These are phyloP conservation scores for Calidris pugnax DNA, from an alignment of 2,113 vertebrate species.

Conservation along the genomic window DNA sequence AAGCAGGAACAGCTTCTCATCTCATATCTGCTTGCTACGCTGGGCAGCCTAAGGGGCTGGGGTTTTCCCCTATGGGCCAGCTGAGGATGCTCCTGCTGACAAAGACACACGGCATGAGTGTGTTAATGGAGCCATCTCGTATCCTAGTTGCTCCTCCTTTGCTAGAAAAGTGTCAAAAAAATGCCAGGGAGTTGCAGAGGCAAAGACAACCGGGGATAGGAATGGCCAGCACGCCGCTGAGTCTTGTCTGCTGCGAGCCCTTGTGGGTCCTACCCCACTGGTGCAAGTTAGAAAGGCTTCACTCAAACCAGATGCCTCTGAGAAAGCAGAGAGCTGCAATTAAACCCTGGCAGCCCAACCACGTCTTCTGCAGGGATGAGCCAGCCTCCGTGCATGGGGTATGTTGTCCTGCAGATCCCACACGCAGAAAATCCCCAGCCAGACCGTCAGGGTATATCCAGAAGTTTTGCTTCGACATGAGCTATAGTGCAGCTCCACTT, in stretches of 20 bases:
- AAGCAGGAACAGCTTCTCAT: background rate
- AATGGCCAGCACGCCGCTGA: background rate
- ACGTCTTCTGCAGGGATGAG: background rate
- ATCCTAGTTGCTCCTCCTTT: background rate
- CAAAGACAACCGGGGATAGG: background rate
- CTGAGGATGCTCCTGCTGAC: background rate
- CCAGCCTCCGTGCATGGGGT: background rate
- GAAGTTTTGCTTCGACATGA: background rate
- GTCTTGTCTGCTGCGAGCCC: background rate
- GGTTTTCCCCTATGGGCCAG: background rate
- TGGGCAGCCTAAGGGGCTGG: background rate
- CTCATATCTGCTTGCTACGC: background rate
- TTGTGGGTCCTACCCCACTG: background rate
- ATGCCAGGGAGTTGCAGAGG: background rate
- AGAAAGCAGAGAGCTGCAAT: background rate
- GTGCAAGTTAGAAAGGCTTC: background rate
- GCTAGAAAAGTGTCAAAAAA: background rate
- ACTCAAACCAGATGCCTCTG: slow-evolving; percentile 32
- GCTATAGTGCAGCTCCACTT: background rate
- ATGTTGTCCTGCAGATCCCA: background rate
- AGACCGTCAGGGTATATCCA: background rate
- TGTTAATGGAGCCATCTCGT: background rate
- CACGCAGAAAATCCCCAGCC: background rate
- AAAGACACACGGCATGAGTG: background rate
- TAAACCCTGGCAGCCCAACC: background rate